Percentiles rank a stretch among this genome's conserved stretches.
These are phyloP conservation scores for Agriopis aurantiaria DNA, from an alignment of 2,888 invertebrate species.

Conservation along the genomic window DNA sequence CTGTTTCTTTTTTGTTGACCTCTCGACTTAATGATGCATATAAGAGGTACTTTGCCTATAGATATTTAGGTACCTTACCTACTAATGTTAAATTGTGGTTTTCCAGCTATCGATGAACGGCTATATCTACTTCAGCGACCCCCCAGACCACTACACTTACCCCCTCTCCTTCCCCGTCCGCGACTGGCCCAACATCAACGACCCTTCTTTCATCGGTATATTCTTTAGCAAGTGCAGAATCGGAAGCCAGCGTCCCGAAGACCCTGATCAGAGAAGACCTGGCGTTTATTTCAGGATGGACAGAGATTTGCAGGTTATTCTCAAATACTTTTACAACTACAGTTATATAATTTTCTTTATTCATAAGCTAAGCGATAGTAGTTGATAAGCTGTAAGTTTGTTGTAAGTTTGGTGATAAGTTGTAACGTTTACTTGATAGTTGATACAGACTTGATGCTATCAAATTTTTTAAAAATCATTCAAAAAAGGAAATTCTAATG, in stretches of 20 bases:
- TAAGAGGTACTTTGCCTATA: too few relatives aligned
- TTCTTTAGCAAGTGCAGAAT: conserved; percentile 96
- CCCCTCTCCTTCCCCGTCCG: conserved; percentile 94
- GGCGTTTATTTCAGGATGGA: conserved; percentile 93
- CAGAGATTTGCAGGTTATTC: conserved; percentile 77
- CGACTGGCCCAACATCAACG: conserved; percentile 94
- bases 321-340: neutral
- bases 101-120: conserved; percentile 93
- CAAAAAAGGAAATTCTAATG: too few relatives aligned
- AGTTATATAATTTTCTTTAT: neutral
- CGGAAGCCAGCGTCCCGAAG: conserved; percentile 90
- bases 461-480: too few relatives aligned
- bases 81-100: conserved; percentile 28
- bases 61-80: neutral
- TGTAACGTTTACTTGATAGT: too few relatives aligned
- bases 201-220: conserved; percentile 97
- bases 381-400: neutral
- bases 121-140: conserved; percentile 95
- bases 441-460: too few relatives aligned
- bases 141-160: conserved; percentile 93
- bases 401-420: too few relatives aligned
- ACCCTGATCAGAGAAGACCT: conserved; percentile 91
- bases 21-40: too few relatives aligned
- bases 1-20: too few relatives aligned
- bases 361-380: neutral